Evolutionary conservation across 2,888 invertebrate genomes (phyloP).

Genomic region (Pyrrhosoma nymphula): DNA sequence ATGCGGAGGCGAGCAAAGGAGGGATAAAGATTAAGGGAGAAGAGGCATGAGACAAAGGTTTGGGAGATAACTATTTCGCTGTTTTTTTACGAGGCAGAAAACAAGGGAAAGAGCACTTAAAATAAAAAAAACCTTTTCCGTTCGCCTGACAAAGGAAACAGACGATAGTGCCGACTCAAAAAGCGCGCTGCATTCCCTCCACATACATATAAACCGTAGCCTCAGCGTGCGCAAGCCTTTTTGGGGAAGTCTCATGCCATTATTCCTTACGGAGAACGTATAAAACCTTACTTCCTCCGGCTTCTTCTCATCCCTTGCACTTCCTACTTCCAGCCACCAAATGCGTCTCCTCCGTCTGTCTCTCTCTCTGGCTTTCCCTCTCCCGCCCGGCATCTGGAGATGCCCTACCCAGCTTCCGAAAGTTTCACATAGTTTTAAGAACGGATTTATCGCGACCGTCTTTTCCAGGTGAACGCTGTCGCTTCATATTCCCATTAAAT

Average conservation of each 20-base stretch:
- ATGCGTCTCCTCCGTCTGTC: background rate
- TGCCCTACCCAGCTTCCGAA: conserved; percentile 17
- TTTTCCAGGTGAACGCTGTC: conserved; percentile 50
- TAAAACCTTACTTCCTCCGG: conserved; percentile 13
- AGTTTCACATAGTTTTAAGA: conserved; percentile 63
- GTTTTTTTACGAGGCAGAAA: conserved; percentile 38
- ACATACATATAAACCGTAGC: conserved; percentile 32
- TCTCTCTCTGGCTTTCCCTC: background rate
- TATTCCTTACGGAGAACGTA: conserved; percentile 53
- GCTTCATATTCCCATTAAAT: conserved; percentile 32
- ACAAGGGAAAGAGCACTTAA: conserved; percentile 54
- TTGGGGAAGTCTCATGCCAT: conserved; percentile 54
- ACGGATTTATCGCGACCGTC: conserved; percentile 52
- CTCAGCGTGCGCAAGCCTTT: conserved; percentile 53
- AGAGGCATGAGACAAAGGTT: conserved; percentile 53
- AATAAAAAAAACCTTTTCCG: conserved; percentile 53
- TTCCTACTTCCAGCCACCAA: conserved; percentile 1
- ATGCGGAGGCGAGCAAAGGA: conserved; percentile 18
- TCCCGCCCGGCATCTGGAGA: background rate
- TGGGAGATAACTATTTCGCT: conserved; percentile 45
- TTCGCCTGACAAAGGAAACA: conserved; percentile 60
- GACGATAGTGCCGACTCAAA: conserved; percentile 49
- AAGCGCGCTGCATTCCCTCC: conserved; percentile 51
- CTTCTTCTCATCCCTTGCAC: conserved; percentile 29
- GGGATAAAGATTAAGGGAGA: conserved; percentile 30